Evolutionary conservation across 2,113 vertebrate species (phyloP).

Genomic region (Malurus alboscapulatus): DNA sequence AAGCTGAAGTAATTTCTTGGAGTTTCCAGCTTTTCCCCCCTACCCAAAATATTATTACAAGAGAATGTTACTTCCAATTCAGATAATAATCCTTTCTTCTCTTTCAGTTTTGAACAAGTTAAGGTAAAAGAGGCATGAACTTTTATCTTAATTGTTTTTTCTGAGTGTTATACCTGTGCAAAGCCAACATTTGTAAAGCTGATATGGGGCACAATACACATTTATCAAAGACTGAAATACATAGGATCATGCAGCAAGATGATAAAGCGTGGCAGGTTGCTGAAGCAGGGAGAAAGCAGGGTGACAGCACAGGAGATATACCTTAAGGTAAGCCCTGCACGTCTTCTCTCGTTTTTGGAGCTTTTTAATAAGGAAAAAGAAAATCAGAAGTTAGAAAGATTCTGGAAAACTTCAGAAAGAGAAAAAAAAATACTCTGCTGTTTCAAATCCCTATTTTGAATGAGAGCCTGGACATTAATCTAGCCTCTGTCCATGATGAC

Average conservation of each 20-base stretch:
- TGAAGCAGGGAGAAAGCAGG: conserved; percentile 78
- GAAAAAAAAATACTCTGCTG: conserved; percentile 42
- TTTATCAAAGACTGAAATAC: conserved; percentile 84
- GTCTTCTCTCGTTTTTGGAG: conserved; percentile 99
- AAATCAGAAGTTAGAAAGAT: conserved; percentile 80
- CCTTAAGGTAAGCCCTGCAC: conserved; percentile 99
- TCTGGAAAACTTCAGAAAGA: conserved; percentile 67
- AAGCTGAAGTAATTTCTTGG: conserved; percentile 61
- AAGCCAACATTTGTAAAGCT: conserved; percentile 75
- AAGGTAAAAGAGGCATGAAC: conserved; percentile 30
- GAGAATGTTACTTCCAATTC: conserved; percentile 68
- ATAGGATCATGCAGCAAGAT: conserved; percentile 80
- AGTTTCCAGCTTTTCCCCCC: conserved; percentile 16
- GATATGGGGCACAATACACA: conserved; percentile 77
- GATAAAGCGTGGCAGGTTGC: conserved; percentile 78
- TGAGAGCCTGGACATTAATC: not conserved
- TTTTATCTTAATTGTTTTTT: conserved; percentile 45
- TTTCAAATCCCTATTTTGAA: not conserved
- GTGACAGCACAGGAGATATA: conserved; percentile 87
- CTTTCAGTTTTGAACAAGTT: conserved; percentile 54
- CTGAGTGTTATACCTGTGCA: conserved; percentile 69
- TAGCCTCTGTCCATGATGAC: not conserved
- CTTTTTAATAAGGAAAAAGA: conserved; percentile 89
- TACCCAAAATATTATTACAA: conserved; percentile 26
- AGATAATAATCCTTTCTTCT: conserved; percentile 45